phyloP scores from a whole-genome alignment of 2,888 invertebrate genomes.

The Macrophya annulata region DNA sequence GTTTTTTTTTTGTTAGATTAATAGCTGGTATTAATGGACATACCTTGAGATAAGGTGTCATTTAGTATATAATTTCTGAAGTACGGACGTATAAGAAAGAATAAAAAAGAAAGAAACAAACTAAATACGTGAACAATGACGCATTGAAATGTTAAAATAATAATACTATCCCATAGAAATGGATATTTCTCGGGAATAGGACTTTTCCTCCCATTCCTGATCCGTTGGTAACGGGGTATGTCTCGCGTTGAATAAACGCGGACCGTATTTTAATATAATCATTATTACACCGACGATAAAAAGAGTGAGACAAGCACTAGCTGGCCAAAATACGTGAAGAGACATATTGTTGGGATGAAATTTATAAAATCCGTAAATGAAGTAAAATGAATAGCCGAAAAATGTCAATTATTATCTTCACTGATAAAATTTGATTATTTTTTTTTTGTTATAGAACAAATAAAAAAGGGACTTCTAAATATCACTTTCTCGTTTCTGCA shows the following conservation, averaged over 20 bases:
- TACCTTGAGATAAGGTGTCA: neutral
- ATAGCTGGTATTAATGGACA: neutral
- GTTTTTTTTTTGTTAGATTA: neutral
- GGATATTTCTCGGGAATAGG: slow-evolving; percentile 80
- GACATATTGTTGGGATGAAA: slow-evolving; percentile 80
- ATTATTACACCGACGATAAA: slow-evolving; percentile 89
- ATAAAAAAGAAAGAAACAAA: neutral
- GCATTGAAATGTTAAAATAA: slow-evolving; percentile 2
- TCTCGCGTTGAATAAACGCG: slow-evolving; percentile 86
- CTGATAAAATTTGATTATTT: neutral
- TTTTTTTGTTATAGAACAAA: neutral
- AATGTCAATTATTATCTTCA: neutral
- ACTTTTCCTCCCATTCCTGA: slow-evolving; percentile 85
- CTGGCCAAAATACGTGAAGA: slow-evolving; percentile 90
- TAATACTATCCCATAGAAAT: slow-evolving; percentile 72
- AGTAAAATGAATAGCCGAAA: neutral
- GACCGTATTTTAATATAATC: slow-evolving; percentile 88
- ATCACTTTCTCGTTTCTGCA: slow-evolving; percentile 91
- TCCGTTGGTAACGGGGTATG: slow-evolving; percentile 86
- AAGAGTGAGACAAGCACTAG: slow-evolving; percentile 87
- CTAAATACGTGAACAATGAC: neutral
- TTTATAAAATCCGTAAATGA: neutral
- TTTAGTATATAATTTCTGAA: slow-evolving; percentile 1
- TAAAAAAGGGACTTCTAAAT: slow-evolving; percentile 80
- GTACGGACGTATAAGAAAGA: neutral